Conservation (phyloP, 1,140 invertebrate genomes). For the Drosophila equinoxialis region DNA sequence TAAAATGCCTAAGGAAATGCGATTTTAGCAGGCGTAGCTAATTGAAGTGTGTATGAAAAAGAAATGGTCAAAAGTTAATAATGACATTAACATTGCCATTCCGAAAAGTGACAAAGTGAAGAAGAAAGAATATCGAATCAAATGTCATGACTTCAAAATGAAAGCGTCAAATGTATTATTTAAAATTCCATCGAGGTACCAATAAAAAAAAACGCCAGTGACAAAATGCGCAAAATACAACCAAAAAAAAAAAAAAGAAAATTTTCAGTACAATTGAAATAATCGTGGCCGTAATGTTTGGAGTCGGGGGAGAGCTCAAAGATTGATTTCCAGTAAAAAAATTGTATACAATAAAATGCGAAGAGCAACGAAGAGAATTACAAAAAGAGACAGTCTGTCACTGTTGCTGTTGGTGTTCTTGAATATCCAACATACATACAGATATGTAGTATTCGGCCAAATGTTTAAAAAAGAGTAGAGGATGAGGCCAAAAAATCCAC, state of each 20-base stretch:
- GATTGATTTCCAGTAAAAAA: slow-evolving; percentile 65
- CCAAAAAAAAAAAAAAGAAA: slow-evolving; percentile 28
- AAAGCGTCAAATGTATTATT: slow-evolving; percentile 70
- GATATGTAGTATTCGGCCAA: not conserved
- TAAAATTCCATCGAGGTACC: slow-evolving; percentile 58
- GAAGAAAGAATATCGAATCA: slow-evolving; percentile 34
- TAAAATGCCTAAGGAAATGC: slow-evolving; percentile 44
- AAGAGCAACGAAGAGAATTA: slow-evolving; percentile 30
- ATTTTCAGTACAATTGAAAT: slow-evolving; percentile 28
- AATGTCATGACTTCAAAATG: slow-evolving; percentile 57
- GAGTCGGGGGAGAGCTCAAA: slow-evolving; percentile 22
- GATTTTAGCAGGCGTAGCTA: slow-evolving; percentile 48
- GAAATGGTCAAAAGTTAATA: slow-evolving; percentile 61
- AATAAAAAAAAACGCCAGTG: slow-evolving; percentile 20
- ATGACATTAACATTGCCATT: slow-evolving; percentile 54
- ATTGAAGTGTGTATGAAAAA: slow-evolving; percentile 63
- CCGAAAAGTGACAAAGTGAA: not conserved
- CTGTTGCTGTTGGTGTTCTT: slow-evolving; percentile 28
- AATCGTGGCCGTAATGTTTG: not conserved
- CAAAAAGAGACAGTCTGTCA: slow-evolving; percentile 14
- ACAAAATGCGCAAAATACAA: slow-evolving; percentile 22
- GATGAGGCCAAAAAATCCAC: slow-evolving; percentile 15
- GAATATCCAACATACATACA: not conserved
- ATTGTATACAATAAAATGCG: slow-evolving; percentile 1
- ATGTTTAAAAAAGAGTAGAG: slow-evolving; percentile 21